Evolutionary conservation across 2,888 invertebrate species (phyloP).

Genomic region (Meiosimyza decipiens): DNA sequence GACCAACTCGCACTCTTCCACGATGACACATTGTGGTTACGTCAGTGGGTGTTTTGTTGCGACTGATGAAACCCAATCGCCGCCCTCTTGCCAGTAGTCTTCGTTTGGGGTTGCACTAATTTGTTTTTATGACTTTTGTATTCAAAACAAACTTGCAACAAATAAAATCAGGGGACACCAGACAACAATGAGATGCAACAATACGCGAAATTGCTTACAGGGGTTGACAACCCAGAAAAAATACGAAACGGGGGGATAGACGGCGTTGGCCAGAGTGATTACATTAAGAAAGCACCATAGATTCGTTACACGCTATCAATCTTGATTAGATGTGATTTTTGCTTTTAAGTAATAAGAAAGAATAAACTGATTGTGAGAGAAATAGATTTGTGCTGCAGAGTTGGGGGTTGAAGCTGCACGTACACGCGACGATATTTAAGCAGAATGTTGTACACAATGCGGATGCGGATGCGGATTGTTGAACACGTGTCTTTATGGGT

Average conservation of each 20-base stretch:
- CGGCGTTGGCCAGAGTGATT: constrained; percentile 30
- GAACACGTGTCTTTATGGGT: constrained; percentile 31
- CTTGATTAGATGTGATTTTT: constrained; percentile 67
- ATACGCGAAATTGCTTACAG: constrained; percentile 28
- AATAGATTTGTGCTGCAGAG: background rate
- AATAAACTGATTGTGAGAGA: background rate
- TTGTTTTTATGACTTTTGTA: constrained; percentile 36
- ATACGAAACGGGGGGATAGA: background rate
- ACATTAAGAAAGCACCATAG: constrained; percentile 46
- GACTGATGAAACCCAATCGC: background rate
- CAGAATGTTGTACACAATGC: background rate
- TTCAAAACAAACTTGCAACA: constrained; percentile 13
- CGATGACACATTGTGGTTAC: constrained; percentile 14
- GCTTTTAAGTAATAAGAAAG: constrained; percentile 48
- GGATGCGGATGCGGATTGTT: constrained; percentile 9
- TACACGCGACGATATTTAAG: background rate
- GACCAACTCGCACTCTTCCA: background rate
- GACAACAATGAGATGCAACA: constrained; percentile 22
- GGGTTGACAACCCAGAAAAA: constrained; percentile 2
- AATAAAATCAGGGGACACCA: background rate
- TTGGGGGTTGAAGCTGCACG: background rate
- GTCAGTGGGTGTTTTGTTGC: constrained; percentile 17
- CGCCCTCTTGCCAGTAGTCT: background rate
- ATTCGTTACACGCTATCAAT: constrained; percentile 66
- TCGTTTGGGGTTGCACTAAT: constrained; percentile 24